phyloP scores from a whole-genome alignment of 2,888 invertebrate genomes.

The Leistus spinibarbis region DNA sequence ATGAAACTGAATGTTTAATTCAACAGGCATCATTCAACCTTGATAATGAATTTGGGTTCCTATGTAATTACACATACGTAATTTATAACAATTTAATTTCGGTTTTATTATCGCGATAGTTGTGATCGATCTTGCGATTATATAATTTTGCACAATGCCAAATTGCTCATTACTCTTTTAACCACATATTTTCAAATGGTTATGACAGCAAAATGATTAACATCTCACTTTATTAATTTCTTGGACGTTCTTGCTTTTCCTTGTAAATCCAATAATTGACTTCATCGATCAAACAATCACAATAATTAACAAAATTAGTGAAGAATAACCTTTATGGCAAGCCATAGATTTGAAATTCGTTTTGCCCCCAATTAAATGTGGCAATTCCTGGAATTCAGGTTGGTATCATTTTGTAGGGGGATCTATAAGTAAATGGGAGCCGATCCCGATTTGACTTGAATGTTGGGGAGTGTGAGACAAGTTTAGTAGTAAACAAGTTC shows the following conservation, averaged over 20 bases:
- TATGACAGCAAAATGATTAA: no score
- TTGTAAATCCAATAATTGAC: no score
- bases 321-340: neutral
- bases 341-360: no score
- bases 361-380: no score
- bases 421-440: neutral
- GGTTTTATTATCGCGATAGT: neutral
- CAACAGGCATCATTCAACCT: neutral
- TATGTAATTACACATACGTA: neutral
- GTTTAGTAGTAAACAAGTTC: neutral
- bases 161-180: no score
- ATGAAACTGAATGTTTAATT: neutral
- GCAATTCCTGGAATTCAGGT: neutral
- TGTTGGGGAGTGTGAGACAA: neutral
- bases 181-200: no score
- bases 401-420: neutral
- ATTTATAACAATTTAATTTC: neutral
- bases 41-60: neutral
- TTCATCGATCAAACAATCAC: no score
- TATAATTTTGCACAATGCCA: no score
- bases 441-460: neutral
- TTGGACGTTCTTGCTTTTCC: no score
- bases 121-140: neutral
- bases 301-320: neutral
- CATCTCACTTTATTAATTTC: no score